Conservation (phyloP, 2,888 invertebrate genomes). For the Eretmocerus hayati region DNA sequence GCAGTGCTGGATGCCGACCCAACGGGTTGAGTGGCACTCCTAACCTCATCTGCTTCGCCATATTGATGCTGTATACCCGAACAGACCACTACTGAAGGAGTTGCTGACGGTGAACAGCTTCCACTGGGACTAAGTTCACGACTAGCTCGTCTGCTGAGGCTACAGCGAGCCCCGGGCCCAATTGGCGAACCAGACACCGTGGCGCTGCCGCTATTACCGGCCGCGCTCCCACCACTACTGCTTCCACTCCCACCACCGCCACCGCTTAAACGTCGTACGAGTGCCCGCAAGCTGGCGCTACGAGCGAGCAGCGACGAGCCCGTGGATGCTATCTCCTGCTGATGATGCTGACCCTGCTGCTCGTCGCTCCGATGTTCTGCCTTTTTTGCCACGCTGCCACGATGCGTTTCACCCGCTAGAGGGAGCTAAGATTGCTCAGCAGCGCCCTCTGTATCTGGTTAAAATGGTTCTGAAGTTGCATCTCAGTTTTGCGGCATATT, state of each 20-base stretch:
- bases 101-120: conserved; percentile 15
- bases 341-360: not conserved
- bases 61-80: no score
- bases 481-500: no score
- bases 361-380: not conserved
- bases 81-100: no score
- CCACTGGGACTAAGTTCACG: conserved; percentile 39
- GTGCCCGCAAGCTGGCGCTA: conserved; percentile 24
- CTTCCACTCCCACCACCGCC: conserved; percentile 22
- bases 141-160: conserved; percentile 39
- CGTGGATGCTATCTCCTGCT: not conserved
- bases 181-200: conserved; percentile 38
- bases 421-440: not conserved
- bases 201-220: conserved; percentile 24
- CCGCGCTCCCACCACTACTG: not conserved
- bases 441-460: not conserved
- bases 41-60: conserved; percentile 27
- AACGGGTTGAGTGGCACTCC: conserved; percentile 9
- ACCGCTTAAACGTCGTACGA: conserved; percentile 34
- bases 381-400: not conserved
- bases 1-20: conserved; percentile 23
- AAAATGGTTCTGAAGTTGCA: no score
- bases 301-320: not conserved
- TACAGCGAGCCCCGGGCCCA: conserved; percentile 33
- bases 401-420: not conserved